Base-by-base conservation (phyloP, 2,888 invertebrate species). In the Emmelina monodactyla region DNA sequence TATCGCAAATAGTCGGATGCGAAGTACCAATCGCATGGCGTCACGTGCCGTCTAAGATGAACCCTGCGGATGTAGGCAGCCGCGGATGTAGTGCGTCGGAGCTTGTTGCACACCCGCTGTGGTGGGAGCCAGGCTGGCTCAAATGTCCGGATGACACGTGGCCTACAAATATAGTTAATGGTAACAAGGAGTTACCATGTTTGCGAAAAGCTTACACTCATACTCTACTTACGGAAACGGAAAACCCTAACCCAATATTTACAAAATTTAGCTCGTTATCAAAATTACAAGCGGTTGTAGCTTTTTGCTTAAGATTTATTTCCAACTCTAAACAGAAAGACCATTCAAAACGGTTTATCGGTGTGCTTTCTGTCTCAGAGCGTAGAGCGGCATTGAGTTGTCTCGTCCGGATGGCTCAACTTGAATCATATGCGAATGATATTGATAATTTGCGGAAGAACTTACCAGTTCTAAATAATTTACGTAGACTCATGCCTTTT, bases 401-500 rank as follows among this genome's bases (percentile, higher is more conserved):
- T n/a, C 14, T 14, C 6, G 12, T 34, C 4, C 4, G n/a, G 2
- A 4, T 11, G 2, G 13, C 14, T 14, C 34, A 34, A n/a, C n/a
- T 1, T 1, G 9, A 9, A 2, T 1, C 2, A 3, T 2, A 22
- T 19, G 9, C 2, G 6, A 12, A 16, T 13, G 22, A 34, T 22
- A 34, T 34, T 7, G 2, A 1, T 1, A 1, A 14, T 1, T n/a
- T 34, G 10, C 14, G 11, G n/a, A 10, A 5, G 2, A 14, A 14
- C 9, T 9, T 5, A 10, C 15, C 16, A 6, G 3, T 16, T 6
- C 4, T 2, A 2, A 16, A 1, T 11, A 14, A 16, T 2, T 22
- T 40, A 3, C 32, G 16, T 10, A 37, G 28, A 14, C 12, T 40
- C 1, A 35, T 14, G 25, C 5, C 28, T 10, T 40, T 40, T n/a